Base-by-base conservation (phyloP, 1,140 invertebrate genomes). In the Nixonia krombeini region DNA sequence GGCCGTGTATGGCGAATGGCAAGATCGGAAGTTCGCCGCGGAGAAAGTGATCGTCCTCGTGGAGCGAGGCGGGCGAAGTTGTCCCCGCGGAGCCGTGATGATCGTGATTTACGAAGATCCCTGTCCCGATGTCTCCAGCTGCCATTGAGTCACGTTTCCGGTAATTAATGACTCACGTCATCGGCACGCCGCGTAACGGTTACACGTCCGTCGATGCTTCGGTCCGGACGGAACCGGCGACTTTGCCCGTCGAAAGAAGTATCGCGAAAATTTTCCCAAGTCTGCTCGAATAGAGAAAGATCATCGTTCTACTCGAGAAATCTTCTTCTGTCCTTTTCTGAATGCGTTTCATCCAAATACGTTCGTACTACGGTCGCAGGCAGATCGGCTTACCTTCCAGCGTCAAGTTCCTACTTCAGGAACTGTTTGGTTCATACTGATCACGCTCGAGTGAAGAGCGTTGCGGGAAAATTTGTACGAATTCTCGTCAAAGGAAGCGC, bases 111-210 rank as follows among this genome's bases (percentile, higher is more conserved):
- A 59, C 55, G 67, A 67, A 72, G 63, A 72, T 72, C 59, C 55
- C 61, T 57, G 56, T 62, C 41, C 61, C 61, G 53, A 65, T 74
- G 69, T 72, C 56, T 67, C 45, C 15, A 29, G 49, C 25, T 31
- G 62, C 50, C 61, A 74, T 67, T 67, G 13, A 73, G 76, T 81
- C 78, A 81, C 79, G 78, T 81, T 82, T 77, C 76, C 73, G 76
- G 74, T 80, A 81, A 82, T 82, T 81, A 82, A 82, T 81, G 80
- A 70, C 76, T 74, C 76, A 61, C 78, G 79, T 80, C 79, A 80
- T 77, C 70, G 64, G 28, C 42, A 69, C 69, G 73, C 57, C 62
- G 67, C 53, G 45, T 77, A 73, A 70, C 72, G 64, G 74, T 76
- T 79, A 74, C 75, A 79, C n/a, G n/a, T 79, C 72, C 75, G 78